Percentiles rank a stretch among this genome's conserved stretches.
Conservation (phyloP, 1,140 invertebrate genomes). For the Potamilus streckersoni region DNA sequence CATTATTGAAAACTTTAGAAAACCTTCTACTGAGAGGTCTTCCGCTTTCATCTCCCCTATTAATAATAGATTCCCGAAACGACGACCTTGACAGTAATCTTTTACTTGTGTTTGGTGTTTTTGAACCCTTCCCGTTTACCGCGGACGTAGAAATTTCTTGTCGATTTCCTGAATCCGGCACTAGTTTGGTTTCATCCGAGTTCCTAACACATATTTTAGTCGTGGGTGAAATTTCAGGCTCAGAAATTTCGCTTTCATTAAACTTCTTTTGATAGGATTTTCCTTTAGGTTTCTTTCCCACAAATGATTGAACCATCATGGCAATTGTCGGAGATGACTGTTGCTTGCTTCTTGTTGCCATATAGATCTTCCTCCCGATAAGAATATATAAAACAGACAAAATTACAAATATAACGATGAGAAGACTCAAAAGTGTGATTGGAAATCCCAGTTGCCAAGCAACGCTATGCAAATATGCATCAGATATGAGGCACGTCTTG, state of each 20-base stretch:
- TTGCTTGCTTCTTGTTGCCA: slow-evolving; percentile 11
- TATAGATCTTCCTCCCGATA: slow-evolving; percentile 28
- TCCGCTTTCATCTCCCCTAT: not conserved
- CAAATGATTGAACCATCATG: slow-evolving; percentile 20
- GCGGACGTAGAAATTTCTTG: not conserved
- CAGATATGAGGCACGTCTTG: slow-evolving; percentile 24
- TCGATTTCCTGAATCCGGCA: not conserved
- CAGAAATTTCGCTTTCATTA: not conserved
- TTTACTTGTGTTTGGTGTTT: not conserved
- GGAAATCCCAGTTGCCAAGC: slow-evolving; percentile 17
- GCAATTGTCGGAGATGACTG: slow-evolving; percentile 7
- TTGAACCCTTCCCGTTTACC: not conserved
- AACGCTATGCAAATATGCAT: slow-evolving; percentile 12
- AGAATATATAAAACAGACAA: slow-evolving; percentile 18
- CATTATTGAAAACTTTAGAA: slow-evolving; percentile 7
- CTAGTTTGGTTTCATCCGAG: not conserved
- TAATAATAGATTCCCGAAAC: not conserved
- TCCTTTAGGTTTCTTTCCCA: slow-evolving; percentile 2
- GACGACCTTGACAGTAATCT: not conserved
- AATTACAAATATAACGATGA: slow-evolving; percentile 14
- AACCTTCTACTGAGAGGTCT: slow-evolving; percentile 3
- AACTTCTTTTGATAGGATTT: not conserved
- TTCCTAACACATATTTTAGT: not conserved
- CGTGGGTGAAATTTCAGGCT: not conserved
- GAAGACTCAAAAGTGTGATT: slow-evolving; percentile 10